Evolutionary conservation across 2,888 invertebrate species (phyloP).

Genomic region (Auanema freiburgensis): DNA sequence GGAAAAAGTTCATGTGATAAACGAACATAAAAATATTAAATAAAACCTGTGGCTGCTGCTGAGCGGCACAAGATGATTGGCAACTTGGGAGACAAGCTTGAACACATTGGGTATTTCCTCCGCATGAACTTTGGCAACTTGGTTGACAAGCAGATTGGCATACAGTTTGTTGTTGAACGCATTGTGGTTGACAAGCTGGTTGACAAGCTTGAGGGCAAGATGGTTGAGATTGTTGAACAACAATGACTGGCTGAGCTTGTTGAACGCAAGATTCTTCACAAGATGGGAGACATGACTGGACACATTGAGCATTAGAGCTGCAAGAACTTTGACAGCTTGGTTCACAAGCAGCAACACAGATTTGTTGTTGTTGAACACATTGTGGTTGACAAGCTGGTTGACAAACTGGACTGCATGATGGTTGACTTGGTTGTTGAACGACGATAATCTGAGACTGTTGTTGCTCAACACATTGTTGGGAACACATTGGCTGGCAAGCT

Average conservation of each 20-base stretch:
- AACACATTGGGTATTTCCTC: constrained; percentile 40
- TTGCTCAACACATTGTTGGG: constrained; percentile 21
- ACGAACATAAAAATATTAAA: not conserved
- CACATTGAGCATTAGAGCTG: constrained; percentile 53
- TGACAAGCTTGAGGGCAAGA: constrained; percentile 45
- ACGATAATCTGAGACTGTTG: constrained; percentile 33
- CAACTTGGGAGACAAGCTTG: constrained; percentile 52
- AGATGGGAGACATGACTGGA: constrained; percentile 53
- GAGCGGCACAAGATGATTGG: constrained; percentile 48
- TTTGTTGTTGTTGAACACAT: constrained; percentile 51
- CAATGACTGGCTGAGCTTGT: constrained; percentile 33
- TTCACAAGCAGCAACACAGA: constrained; percentile 49
- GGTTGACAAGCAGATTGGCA: constrained; percentile 40
- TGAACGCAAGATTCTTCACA: constrained; percentile 53
- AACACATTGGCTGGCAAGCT: constrained; percentile 38
- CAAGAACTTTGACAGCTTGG: constrained; percentile 50
- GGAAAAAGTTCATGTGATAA: not conserved
- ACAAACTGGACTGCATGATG: constrained; percentile 34
- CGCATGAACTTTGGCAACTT: constrained; percentile 43
- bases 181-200: constrained; percentile 41
- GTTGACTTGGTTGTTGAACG: constrained; percentile 25
- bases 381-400: constrained; percentile 47
- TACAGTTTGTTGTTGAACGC: constrained; percentile 38
- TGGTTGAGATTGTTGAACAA: constrained; percentile 24
- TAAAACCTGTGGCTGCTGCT: constrained; percentile 32